Evolutionary conservation across 2,888 invertebrate species (phyloP).

Genomic region (Dermolepida albohirtum): DNA sequence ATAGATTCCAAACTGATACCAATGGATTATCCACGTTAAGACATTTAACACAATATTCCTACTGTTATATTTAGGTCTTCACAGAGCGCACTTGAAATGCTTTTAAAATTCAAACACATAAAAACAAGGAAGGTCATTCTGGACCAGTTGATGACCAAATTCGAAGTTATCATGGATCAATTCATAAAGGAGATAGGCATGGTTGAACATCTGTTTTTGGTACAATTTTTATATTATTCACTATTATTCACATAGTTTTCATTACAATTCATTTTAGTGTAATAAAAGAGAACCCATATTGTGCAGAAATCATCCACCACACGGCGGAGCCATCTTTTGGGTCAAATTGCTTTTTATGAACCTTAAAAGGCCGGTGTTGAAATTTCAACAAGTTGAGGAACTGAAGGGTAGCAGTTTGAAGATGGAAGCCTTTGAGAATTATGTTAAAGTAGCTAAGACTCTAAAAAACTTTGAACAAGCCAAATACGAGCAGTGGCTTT

Average conservation of each 20-base stretch:
- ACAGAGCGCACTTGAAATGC: conserved; percentile 83
- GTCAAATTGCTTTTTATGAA: conserved; percentile 81
- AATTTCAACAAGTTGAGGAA: conserved; percentile 81
- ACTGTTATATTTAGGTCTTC: conserved; percentile 72
- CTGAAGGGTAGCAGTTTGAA: conserved; percentile 80
- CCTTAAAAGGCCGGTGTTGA: conserved; percentile 83
- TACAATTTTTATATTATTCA: conserved; percentile 57
- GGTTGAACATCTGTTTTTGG: conserved; percentile 79
- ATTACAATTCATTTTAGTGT: conserved; percentile 63
- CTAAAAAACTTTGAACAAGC: conserved; percentile 81
- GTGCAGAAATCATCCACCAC: conserved; percentile 80
- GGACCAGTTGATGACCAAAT: conserved; percentile 81
- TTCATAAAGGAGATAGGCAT: conserved; percentile 84
- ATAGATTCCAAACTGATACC: background rate
- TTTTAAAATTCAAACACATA: conserved; percentile 83
- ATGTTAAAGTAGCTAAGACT: conserved; percentile 78
- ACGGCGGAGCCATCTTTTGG: conserved; percentile 90
- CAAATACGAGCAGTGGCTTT: conserved; percentile 79
- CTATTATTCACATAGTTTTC: background rate
- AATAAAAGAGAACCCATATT: conserved; percentile 75
- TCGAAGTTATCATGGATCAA: conserved; percentile 85
- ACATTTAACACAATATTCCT: background rate
- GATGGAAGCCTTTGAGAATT: conserved; percentile 81
- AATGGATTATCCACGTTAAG: background rate
- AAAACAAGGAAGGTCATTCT: conserved; percentile 81